Conservation (phyloP, 2,888 invertebrate species). For the Mimas tiliae region DNA sequence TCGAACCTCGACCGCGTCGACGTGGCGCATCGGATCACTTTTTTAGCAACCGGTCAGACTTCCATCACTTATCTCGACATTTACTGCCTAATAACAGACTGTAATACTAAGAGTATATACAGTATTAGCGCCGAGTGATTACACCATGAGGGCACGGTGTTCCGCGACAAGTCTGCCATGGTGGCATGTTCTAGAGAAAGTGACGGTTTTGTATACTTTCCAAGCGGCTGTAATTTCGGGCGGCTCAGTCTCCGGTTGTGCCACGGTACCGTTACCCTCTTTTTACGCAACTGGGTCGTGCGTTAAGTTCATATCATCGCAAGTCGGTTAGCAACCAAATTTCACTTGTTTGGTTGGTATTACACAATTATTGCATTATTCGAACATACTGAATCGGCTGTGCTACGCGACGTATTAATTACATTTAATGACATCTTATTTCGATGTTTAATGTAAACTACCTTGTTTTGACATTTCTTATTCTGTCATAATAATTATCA, state of each 20-base stretch:
- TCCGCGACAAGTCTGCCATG: conserved; percentile 53
- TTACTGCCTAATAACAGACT: conserved; percentile 42
- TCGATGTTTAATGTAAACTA: background rate
- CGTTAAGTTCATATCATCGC: conserved; percentile 61
- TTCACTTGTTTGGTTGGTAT: conserved; percentile 53
- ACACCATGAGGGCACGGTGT: conserved; percentile 45
- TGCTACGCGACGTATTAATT: conserved; percentile 26
- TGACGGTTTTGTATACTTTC: conserved; percentile 78
- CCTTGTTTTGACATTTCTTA: conserved; percentile 7
- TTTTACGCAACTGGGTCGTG: conserved; percentile 71
- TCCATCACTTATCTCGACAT: conserved; percentile 47
- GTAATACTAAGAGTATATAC: no score
- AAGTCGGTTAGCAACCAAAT: conserved; percentile 53
- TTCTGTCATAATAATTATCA: background rate
- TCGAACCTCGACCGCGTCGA: conserved; percentile 43
- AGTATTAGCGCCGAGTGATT: conserved; percentile 32
- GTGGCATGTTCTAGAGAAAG: conserved; percentile 78
- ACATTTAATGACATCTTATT: no score
- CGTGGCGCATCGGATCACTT: conserved; percentile 33
- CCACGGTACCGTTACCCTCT: conserved; percentile 70
- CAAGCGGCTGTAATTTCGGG: conserved; percentile 64
- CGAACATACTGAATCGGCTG: conserved; percentile 21
- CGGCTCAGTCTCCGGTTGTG: conserved; percentile 45
- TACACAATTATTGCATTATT: conserved; percentile 44
- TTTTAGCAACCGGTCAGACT: conserved; percentile 41